These are phyloP conservation scores for Syngnathus floridae DNA, from an alignment of 2,113 vertebrate species.

Conservation along the genomic window DNA sequence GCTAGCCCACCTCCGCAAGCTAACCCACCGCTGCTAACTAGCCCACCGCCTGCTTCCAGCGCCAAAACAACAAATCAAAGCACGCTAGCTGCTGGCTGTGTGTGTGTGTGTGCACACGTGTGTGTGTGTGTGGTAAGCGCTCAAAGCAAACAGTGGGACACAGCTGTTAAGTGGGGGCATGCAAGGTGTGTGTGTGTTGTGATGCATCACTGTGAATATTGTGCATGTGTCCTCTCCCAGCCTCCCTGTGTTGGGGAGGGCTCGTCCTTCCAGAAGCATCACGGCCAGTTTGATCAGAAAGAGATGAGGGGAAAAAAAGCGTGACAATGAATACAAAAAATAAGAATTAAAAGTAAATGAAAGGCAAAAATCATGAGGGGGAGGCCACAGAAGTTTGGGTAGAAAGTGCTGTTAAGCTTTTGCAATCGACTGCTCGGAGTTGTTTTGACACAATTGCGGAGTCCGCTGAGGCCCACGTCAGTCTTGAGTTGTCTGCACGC, in stretches of 20 bases:
- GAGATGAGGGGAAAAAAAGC: slow-evolving; percentile 3
- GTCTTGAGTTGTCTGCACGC: not conserved
- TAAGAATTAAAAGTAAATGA: not conserved
- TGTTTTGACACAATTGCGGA: not conserved
- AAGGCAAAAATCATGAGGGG: not conserved
- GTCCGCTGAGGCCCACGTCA: not conserved
- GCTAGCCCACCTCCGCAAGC: not conserved
- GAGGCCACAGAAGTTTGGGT: not conserved
- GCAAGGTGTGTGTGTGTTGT: slow-evolving; percentile 27
- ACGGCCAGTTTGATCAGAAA: slow-evolving; percentile 61
- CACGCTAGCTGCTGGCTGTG: slow-evolving; percentile 19
- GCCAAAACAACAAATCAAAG: slow-evolving; percentile 59
- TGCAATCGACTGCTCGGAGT: not conserved
- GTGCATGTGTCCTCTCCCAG: slow-evolving; percentile 37
- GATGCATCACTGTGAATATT: not conserved
- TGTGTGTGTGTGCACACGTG: not conserved
- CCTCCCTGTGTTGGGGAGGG: slow-evolving; percentile 42
- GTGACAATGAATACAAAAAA: not conserved
- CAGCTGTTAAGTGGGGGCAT: slow-evolving; percentile 45
- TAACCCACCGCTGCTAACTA: not conserved
- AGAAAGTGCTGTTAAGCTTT: not conserved
- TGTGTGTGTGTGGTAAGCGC: too few relatives aligned
- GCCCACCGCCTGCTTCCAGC: slow-evolving; percentile 19
- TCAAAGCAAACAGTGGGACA: slow-evolving; percentile 33
- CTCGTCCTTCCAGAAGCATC: slow-evolving; percentile 46